A percentile compares a stretch with the other conserved stretches of the same genome.
Evolutionary conservation across 2,113 vertebrate species (phyloP).

Genomic region (Pyxicephalus adspersus): DNA sequence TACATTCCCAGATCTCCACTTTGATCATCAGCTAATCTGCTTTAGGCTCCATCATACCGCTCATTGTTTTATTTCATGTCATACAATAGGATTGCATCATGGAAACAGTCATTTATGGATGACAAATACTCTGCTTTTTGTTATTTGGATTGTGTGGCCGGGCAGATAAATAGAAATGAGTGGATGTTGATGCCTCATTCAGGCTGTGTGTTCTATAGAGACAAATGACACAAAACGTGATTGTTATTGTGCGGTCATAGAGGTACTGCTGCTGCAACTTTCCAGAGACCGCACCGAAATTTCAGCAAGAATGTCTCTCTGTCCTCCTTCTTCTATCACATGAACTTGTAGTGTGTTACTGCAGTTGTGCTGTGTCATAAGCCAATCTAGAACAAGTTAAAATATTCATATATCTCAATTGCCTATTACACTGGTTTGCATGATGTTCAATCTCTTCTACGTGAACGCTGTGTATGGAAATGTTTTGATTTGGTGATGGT

Average conservation of each 20-base stretch:
- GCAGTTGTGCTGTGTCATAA: slow-evolving; percentile 33
- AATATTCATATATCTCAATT: neutral
- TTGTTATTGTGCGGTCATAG: slow-evolving; percentile 15
- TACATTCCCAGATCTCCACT: neutral
- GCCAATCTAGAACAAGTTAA: neutral
- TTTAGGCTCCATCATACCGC: neutral
- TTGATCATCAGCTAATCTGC: neutral
- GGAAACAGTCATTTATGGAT: neutral
- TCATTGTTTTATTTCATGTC: no score
- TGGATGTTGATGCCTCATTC: slow-evolving; percentile 7
- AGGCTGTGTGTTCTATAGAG: neutral
- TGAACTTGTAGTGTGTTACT: slow-evolving; percentile 4
- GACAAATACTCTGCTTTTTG: neutral
- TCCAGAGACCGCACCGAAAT: neutral
- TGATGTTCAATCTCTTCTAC: neutral
- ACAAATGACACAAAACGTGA: neutral
- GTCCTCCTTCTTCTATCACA: slow-evolving; percentile 1
- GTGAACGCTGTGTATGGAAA: no score
- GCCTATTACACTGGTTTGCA: neutral
- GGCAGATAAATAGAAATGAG: neutral
- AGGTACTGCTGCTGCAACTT: neutral
- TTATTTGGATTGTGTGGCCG: neutral
- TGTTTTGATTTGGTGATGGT: no score
- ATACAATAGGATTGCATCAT: no score
- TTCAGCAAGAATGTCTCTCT: neutral